Evolutionary conservation across 1,140 invertebrate genomes (phyloP), one percentile per base, ranked within the genome.

Genomic region (Rhyacophila brunnea): DNA sequence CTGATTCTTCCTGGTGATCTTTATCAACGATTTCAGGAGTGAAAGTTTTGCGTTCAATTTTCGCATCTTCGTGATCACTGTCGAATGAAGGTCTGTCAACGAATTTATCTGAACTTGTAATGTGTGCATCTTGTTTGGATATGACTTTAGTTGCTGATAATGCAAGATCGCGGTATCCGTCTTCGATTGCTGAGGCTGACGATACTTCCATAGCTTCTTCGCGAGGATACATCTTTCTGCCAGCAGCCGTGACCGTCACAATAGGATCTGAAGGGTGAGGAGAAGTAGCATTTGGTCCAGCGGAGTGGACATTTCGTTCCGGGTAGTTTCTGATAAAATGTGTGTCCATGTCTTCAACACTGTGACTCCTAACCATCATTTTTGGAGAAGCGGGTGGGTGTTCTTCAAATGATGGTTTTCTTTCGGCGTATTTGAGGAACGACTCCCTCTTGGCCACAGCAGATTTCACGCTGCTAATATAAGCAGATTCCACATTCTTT

Each of bases 211-310:
- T 35, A 9, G 75, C 74, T 66, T 77, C 35, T 10, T 57, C 54
- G 23, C 19, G 45, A 9, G 75, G 75, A 66, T 77, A 79, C 38
- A 71, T 73, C 59, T 79, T 79, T 66, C 77, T 68, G 6, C 74
- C 77, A 6, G 77, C 77, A 55, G 76, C 68, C 38, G 77, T 79
- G 9, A 58, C 15, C 2, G 51, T 42, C 1, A 15, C n/a, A 40
- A n/a, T 15, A n/a, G 43, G 6, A 19, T 19, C 11, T 5, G 13
- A 9, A 7, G 34, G n/a, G 1, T 45, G 28, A 0, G 50, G 36
- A 23, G 50, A 49, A 7, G 50, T 32, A 3, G 14, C 11, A 44
- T 49, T 45, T 15, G 52, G 35, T 17, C 57, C 62, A 10, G 58
- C 62, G 6, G 62, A 64, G 15, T 49, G 57, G n/a, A 46, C 62